Evolutionary conservation across 2,113 vertebrate species (phyloP).

Genomic region (Steatornis caripensis): DNA sequence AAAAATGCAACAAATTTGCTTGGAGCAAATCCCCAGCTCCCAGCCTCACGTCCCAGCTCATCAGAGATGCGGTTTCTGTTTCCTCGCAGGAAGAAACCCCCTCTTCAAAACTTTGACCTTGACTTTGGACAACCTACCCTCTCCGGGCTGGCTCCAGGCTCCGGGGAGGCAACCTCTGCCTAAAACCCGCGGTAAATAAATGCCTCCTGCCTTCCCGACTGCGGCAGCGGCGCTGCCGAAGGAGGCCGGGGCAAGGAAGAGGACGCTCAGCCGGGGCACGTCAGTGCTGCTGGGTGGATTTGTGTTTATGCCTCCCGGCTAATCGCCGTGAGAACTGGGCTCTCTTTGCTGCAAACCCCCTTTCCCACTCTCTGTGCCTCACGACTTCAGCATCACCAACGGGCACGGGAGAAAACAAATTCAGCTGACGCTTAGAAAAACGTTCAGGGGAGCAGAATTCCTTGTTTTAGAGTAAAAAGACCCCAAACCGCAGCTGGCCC

Average conservation of each 20-base stretch:
- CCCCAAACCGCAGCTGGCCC: neutral
- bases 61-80: neutral
- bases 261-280: neutral
- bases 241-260: neutral
- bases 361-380: neutral
- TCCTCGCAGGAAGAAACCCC: neutral
- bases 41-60: accelerated
- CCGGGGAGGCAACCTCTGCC: neutral
- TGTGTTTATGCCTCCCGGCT: neutral
- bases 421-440: neutral
- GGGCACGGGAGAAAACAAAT: neutral
- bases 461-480: neutral
- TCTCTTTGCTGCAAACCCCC: neutral
- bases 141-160: neutral
- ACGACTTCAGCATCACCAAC: accelerated
- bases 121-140: neutral
- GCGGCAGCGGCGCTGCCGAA: neutral
- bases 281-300: neutral
- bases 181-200: neutral
- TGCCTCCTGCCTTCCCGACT: neutral
- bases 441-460: neutral
- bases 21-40: neutral
- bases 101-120: neutral
- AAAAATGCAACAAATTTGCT: neutral
- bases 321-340: neutral